Conservation (phyloP, 2,888 invertebrate genomes). For the Zootermopsis nevadensis region DNA sequence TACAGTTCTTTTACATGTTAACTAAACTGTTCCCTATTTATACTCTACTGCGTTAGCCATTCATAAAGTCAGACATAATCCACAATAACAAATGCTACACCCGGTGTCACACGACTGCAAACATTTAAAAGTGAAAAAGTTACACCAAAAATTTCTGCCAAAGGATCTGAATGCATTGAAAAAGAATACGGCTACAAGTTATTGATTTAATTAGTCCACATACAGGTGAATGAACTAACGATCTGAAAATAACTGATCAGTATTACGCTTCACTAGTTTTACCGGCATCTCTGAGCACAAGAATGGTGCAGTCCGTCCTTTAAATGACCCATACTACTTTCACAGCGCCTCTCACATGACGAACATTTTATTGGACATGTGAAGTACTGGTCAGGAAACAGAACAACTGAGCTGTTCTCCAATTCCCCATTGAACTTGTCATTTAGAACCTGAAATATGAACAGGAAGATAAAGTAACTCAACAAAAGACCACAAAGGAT, state of each 20-base stretch:
- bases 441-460: conserved; percentile 70
- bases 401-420: conserved; percentile 68
- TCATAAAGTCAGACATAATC: too few species aligned
- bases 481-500: background rate
- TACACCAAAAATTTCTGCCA: too few species aligned
- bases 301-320: conserved; percentile 71
- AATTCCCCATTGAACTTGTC: conserved; percentile 80
- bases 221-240: too few species aligned
- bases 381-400: conserved; percentile 83
- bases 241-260: background rate
- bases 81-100: too few species aligned
- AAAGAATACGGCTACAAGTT: too few species aligned
- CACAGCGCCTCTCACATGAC: conserved; percentile 74
- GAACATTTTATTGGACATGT: conserved; percentile 78
- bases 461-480: background rate
- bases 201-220: too few species aligned
- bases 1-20: too few species aligned
- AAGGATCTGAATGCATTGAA: too few species aligned
- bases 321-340: conserved; percentile 75
- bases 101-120: too few species aligned
- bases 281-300: conserved; percentile 63
- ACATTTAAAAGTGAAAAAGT: too few species aligned
- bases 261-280: background rate
- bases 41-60: too few species aligned
- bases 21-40: too few species aligned